Base-by-base conservation (phyloP, 2,888 invertebrate species). In the Panzeria rudis region DNA sequence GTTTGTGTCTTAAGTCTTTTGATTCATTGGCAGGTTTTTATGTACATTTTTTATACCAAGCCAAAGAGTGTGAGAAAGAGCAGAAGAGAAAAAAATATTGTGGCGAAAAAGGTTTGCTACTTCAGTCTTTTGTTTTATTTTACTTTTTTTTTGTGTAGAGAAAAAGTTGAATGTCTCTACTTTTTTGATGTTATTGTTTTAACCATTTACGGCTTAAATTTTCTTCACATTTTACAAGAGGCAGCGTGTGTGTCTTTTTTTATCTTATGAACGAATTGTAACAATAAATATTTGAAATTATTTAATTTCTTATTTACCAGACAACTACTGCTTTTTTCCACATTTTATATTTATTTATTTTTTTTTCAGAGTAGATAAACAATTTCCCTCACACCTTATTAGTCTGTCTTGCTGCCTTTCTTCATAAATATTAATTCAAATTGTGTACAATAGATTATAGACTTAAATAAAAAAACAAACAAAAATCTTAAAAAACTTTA, bases 351-450 rank as follows among this genome's bases (percentile, higher is more conserved):
- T 79, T 29, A 15, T 59, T 29, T 5, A 54, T n/a, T 47, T 32
- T 47, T 54, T 71, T 59, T 62, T 11, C 23, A 17, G 15, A 64
- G 64, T 52, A 76, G 47, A 84, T 77, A 77, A 73, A 81, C 78
- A 78, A 86, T 86, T 86, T 85, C 83, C 86, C 85, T 83, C 76
- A 64, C 83, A 86, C 86, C 86, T 86, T 86, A 86, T 86, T 86
- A 72, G 86, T 81, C 78, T 69, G 38, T 23, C 29, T 75, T n/a
- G 13, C 15, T 32, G 1, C 23, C 41, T 75, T 73, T 59, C 47
- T 56, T 25, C 54, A 59, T 44, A 64, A 72, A 80, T 72, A 77
- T 66, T 73, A 38, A 76, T 72, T 72, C 62, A 76, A 73, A 66
- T 68, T 69, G 80, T 76, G 52, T 62, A 59, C 79, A 79, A 83